Evolutionary conservation across 64 coral and sea anemone species (phyloP), one percentile per base, ranked within the genome.

Genomic region (Actinia equina): DNA sequence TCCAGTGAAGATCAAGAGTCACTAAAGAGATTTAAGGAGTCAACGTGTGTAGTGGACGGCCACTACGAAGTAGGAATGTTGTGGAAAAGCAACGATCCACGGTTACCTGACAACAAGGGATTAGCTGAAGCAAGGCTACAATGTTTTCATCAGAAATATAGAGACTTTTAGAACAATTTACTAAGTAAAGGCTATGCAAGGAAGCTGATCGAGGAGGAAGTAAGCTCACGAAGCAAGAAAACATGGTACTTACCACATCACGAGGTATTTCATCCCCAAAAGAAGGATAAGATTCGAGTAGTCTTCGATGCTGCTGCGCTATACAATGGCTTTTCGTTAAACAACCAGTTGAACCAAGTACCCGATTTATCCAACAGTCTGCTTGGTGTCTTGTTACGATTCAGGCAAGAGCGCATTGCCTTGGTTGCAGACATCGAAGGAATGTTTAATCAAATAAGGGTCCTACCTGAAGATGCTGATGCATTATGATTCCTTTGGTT

Each of bases 41-140:
- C 93, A 44, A 67, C 71, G 59, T 70, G 89, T 61, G 53, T 85
- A 63, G 86, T 42, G 54, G 65, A 88, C 65, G 80, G 93, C 37
- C 82, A 74, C 56, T 89, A 8, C 52, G 52, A 54, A 54, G 52
- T 54, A 12, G 52, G 52, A 54, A 54, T 54, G 52, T 54, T 54
- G 52, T 95, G 89, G 93, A 95, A 85, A 62, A 51, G 45, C 80
- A 49, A 59, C 43, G 56, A 37, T 15, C 87, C 87, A 22, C 92
- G 87, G 86, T 20, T 92, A 16, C 90, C 89, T 52, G 65, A 95
- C 64, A 95, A 95, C 70, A 91, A 54, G 27, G 53, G 14, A 45
- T 59, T 83, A 53, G 89, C 89, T 3, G 86, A 91, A 87, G 79
- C 76, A 59, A 76, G 87, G 70, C 58, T 89, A 26, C 83, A 59